These are phyloP conservation scores for Tanypteryx hageni DNA, from an alignment of 2,888 invertebrate genomes.

Conservation along the genomic window DNA sequence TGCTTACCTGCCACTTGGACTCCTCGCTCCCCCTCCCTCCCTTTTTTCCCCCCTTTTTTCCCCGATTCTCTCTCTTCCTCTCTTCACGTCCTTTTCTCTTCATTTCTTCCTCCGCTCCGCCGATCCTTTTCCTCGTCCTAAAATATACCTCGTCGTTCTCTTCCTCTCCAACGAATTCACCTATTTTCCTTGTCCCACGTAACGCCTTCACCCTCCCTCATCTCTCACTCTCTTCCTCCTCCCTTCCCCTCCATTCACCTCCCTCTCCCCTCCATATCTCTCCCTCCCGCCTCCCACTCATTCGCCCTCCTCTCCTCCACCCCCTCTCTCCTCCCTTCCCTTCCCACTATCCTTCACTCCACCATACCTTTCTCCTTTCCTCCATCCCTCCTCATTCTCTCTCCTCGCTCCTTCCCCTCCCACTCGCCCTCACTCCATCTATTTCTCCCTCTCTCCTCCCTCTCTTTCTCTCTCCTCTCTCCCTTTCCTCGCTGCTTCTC, in stretches of 20 bases:
- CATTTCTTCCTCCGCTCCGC: too few relatives aligned
- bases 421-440: neutral
- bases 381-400: too few relatives aligned
- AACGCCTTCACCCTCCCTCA: too few relatives aligned
- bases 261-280: neutral
- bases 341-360: neutral
- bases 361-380: too few relatives aligned
- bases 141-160: too few relatives aligned
- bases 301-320: neutral
- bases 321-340: neutral
- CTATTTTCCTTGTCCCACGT: neutral
- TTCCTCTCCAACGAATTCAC: too few relatives aligned
- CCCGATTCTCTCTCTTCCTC: neutral
- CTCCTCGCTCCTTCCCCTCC: neutral
- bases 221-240: neutral
- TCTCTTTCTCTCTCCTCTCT: too few relatives aligned
- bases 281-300: neutral
- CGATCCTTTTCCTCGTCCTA: too few relatives aligned
- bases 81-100: too few relatives aligned
- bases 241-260: neutral
- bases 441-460: too few relatives aligned
- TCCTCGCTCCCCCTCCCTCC: neutral
- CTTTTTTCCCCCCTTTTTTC: neutral
- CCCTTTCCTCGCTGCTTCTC: too few relatives aligned
- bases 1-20: constrained; percentile 47